Evolutionary conservation across 2,888 invertebrate species (phyloP), one percentile per base, ranked within the genome.

Genomic region (Sesia apiformis): DNA sequence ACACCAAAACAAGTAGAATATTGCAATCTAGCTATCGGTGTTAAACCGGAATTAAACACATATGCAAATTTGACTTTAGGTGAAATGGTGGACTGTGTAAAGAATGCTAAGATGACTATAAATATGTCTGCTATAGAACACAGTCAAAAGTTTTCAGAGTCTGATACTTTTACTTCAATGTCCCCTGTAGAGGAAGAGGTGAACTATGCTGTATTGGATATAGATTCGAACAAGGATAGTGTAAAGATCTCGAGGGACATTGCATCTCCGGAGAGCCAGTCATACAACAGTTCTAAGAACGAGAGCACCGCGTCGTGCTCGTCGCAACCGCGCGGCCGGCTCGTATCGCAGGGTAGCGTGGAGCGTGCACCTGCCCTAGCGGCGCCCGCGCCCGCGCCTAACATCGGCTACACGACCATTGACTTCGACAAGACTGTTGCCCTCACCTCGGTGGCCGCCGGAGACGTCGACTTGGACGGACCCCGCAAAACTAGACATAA

Each of bases 401-500:
- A 73, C 52, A 90, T 93, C 64, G 94, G 95, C 53, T 98, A 97
- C 74, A 96, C 96, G 5, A 95, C 95, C 1, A 98, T 98, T 65
- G 98, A 98, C 85, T 98, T 98, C 81, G 94, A 97, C 69, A 96
- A 96, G 86, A 98, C 98, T 0, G 95, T 94, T 54, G 98, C 98
- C 38, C 90, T 98, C 40, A 95, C 95, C 38, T 95, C 96, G 40
- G 94, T 94, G 41, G 94, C 94, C 66, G 92, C 93, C 4, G 91
- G 91, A 52, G 93, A 94, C 58, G 88, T 91, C 53, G 94, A 94
- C 71, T 83, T 90, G 57, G 95, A 95, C 67, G 94, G 94, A 52
- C 92, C 92, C 52, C 91, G 96, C 51, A 95, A 95, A 75, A 95
- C 95, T 7, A 91, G 96, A 56, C 96, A 96, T 74, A 95, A 95